Base-by-base conservation (phyloP, 2,113 vertebrate species). In the Ophthalmolycus amberensis region DNA sequence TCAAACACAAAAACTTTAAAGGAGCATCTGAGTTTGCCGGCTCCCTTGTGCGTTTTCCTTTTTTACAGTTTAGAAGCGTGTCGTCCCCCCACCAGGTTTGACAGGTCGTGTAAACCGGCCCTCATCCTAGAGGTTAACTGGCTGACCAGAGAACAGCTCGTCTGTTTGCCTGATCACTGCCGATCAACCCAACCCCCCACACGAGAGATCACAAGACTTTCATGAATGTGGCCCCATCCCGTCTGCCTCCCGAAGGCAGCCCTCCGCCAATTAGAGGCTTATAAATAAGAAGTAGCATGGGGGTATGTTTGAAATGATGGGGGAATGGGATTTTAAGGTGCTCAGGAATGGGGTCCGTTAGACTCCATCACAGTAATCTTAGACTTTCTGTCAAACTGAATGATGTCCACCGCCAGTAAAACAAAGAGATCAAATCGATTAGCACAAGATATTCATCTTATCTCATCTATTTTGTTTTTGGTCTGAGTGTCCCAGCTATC, bases 171-270 rank as follows among this genome's bases (percentile, higher is more conserved):
- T 90, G 84, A 71, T 79, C 46, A 29, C 76, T 40, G 69, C 84
- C 84, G 50, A 68, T 84, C 91, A 87, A 85, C 71, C 58, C n/a
- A 9, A 11, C 65, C 85, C 93, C 85, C 92, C 89, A 85, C 89
- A 84, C 79, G 89, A 91, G 90, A 94, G 90, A 93, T 94, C 92
- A 90, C 80, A 92, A 66, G 80, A 78, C 82, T 69, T 11, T 71
- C 59, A 77, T 83, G 71, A 84, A 74, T 78, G 70, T 58, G 75
- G 85, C 83, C 89, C 85, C 82, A 76, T 82, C 62, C 80, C 1
- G 16, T 25, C 85, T 89, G 73, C 25, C 80, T 70, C 79, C 82
- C 40, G 32, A 80, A 87, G 63, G 82, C 81, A 70, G 82, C 16
- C 66, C 56, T 71, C 9, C 56, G 29, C 86, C 83, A 90, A 90